A percentile compares a stretch with the other conserved stretches of the same genome.
Evolutionary conservation across 2,888 invertebrate species (phyloP).

Genomic region (Plebejus argus): DNA sequence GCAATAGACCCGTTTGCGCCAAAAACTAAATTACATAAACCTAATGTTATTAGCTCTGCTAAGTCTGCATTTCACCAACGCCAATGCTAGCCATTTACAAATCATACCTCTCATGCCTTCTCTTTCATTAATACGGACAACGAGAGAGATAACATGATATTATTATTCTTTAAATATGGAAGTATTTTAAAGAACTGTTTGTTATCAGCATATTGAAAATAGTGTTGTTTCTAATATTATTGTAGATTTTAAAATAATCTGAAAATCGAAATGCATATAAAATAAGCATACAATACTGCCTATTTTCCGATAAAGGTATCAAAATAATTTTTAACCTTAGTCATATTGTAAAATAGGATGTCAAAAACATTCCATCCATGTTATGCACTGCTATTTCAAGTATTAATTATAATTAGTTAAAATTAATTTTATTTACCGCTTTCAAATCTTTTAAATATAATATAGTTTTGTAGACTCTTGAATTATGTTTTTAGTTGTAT

Average conservation of each 20-base stretch:
- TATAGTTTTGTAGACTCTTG: not conserved
- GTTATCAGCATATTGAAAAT: not conserved
- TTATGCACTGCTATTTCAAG: not conserved
- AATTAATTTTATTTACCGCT: not conserved
- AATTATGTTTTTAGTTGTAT: not conserved
- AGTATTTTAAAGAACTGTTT: no score
- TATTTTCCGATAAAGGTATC: not conserved
- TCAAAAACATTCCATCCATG: conserved; percentile 30
- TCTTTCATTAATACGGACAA: no score
- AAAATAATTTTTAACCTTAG: not conserved
- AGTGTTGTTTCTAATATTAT: not conserved
- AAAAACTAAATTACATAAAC: no score
- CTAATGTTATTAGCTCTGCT: no score
- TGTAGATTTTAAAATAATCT: not conserved
- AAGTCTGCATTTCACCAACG: no score
- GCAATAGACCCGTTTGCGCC: no score
- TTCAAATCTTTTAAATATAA: not conserved
- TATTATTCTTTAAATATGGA: no score
- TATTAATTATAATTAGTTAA: not conserved
- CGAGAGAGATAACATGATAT: no score
- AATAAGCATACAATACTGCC: not conserved
- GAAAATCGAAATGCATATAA: not conserved
- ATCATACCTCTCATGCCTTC: no score
- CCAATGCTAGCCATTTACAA: no score
- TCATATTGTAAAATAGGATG: not conserved